These are phyloP conservation scores for Schrankia costaestrigalis DNA, from an alignment of 2,888 invertebrate genomes.

Conservation along the genomic window DNA sequence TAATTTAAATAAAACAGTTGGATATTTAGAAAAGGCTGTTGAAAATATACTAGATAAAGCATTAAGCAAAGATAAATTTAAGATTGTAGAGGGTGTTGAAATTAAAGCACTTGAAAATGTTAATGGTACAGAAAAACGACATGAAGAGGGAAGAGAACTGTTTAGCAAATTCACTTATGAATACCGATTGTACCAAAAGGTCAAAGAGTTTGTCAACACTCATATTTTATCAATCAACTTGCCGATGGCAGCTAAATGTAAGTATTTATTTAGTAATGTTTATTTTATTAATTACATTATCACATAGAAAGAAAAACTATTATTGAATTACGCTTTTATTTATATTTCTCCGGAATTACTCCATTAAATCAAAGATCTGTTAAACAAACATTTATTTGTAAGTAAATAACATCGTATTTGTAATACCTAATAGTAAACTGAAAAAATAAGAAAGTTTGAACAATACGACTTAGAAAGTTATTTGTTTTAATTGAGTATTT, in stretches of 20 bases:
- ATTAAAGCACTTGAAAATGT: constrained; percentile 51
- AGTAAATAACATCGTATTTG: too few species aligned
- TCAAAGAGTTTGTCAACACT: constrained; percentile 80
- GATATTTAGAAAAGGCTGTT: constrained; percentile 71
- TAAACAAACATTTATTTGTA: too few species aligned
- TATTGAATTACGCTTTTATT: too few species aligned
- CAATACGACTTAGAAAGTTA: too few species aligned
- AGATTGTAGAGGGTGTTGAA: constrained; percentile 81
- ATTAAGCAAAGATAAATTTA: constrained; percentile 75
- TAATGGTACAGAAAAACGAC: constrained; percentile 16
- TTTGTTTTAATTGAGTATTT: too few species aligned
- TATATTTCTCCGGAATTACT: too few species aligned
- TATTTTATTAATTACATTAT: too few species aligned
- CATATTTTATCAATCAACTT: constrained; percentile 84
- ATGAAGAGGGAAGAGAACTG: constrained; percentile 53
- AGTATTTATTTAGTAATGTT: constrained; percentile 40
- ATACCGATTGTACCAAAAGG: constrained; percentile 79
- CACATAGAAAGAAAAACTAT: too few species aligned
- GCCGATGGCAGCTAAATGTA: constrained; percentile 84
- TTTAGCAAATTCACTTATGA: constrained; percentile 70
- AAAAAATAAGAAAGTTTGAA: too few species aligned
- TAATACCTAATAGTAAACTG: too few species aligned
- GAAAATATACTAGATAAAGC: constrained; percentile 80
- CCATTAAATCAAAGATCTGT: too few species aligned
- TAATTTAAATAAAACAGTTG: constrained; percentile 59